phyloP scores from a whole-genome alignment of 2,888 invertebrate species.

The Diadromus collaris region DNA sequence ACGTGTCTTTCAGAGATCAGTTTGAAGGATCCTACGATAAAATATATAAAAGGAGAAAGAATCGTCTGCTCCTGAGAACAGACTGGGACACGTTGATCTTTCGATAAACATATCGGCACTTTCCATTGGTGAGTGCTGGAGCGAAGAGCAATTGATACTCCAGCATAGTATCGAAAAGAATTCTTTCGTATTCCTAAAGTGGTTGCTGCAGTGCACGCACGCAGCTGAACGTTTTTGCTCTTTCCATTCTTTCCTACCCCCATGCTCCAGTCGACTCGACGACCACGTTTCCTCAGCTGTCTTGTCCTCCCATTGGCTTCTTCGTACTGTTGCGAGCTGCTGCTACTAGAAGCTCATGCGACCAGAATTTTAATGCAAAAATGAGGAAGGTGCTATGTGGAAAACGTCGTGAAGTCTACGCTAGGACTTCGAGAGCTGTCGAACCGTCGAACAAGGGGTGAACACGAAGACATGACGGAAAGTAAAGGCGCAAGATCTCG shows the following conservation, averaged over 20 bases:
- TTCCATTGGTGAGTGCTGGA: conserved; percentile 29
- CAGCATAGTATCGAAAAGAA: conserved; percentile 44
- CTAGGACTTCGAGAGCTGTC: conserved; percentile 35
- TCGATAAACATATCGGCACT: conserved; percentile 48
- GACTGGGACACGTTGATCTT: conserved; percentile 43
- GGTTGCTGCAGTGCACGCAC: conserved; percentile 53
- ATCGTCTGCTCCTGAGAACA: conserved; percentile 17
- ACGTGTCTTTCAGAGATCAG: conserved; percentile 47
- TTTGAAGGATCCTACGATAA: conserved; percentile 38
- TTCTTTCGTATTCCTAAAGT: conserved; percentile 49
- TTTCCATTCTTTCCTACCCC: conserved; percentile 22
- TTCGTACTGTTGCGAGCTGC: conserved; percentile 34
- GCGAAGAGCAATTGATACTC: conserved; percentile 58
- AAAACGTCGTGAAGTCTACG: conserved; percentile 50
- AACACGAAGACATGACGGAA: conserved; percentile 15
- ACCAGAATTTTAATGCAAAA: conserved; percentile 73
- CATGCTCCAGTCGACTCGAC: conserved; percentile 21
- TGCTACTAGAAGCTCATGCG: conserved; percentile 39
- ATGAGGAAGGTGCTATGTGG: conserved; percentile 52
- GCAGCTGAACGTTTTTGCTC: conserved; percentile 41
- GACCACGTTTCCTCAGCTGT: conserved; percentile 35
- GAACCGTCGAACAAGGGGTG: conserved; percentile 46
- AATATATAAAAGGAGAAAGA: conserved; percentile 36
- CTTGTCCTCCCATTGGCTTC: conserved; percentile 44
- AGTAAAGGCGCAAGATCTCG: conserved; percentile 14